Evolutionary conservation across 2,113 vertebrate genomes (phyloP).

Genomic region (Perca schrenkii): DNA sequence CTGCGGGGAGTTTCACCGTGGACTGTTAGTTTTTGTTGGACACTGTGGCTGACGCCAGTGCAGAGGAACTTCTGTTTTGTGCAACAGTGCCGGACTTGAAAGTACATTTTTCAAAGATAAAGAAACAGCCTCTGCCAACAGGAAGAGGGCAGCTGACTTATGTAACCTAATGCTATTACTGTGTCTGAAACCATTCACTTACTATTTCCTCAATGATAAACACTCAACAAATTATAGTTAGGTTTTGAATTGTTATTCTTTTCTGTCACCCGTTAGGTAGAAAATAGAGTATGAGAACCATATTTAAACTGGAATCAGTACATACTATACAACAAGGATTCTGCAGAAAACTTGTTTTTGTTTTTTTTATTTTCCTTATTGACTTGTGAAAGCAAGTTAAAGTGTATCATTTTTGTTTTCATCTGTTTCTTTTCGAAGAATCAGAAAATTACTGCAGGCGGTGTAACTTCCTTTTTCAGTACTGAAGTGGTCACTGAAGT

Average conservation of each 20-base stretch:
- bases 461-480: slow-evolving; percentile 14
- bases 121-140: slow-evolving; percentile 27
- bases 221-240: slow-evolving; percentile 3
- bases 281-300: not conserved
- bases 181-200: slow-evolving; percentile 23
- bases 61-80: slow-evolving; percentile 32
- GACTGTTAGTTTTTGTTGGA: slow-evolving; percentile 68
- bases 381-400: not conserved
- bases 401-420: not conserved
- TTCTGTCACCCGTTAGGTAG: not conserved
- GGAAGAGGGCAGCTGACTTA: slow-evolving; percentile 45
- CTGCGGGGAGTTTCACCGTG: slow-evolving; percentile 52
- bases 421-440: slow-evolving; percentile 11
- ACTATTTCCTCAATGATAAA: slow-evolving; percentile 43
- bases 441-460: slow-evolving; percentile 8
- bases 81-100: slow-evolving; percentile 8
- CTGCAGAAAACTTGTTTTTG: not conserved
- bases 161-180: slow-evolving; percentile 25
- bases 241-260: slow-evolving; percentile 13
- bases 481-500: slow-evolving; percentile 7
- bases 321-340: not conserved
- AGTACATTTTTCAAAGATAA: slow-evolving; percentile 40
- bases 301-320: not conserved
- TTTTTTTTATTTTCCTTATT: not conserved
- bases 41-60: slow-evolving; percentile 23